These are phyloP conservation scores for Drosophila nr. medialis DNA, from an alignment of 2,888 invertebrate genomes.

Conservation along the genomic window DNA sequence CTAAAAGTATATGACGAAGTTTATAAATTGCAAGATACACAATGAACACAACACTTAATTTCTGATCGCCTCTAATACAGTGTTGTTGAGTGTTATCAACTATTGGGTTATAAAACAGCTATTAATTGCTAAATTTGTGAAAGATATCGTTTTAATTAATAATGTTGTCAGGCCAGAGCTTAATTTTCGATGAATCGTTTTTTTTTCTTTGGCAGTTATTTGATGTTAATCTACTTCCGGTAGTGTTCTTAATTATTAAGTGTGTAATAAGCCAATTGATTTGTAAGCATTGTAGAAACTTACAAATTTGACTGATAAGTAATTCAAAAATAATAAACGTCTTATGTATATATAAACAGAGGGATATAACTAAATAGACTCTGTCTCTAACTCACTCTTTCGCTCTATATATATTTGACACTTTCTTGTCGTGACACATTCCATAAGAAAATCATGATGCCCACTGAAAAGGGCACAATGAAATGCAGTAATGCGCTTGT, in stretches of 20 bases:
- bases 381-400: too few species aligned
- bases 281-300: background rate
- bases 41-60: background rate
- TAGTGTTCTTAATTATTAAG: background rate
- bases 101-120: background rate
- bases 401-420: background rate
- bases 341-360: too few species aligned
- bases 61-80: background rate
- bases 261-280: background rate
- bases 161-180: background rate
- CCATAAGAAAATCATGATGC: background rate
- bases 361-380: background rate
- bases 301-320: background rate
- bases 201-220: constrained; percentile 2
- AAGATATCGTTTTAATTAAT: background rate
- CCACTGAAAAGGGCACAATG: background rate
- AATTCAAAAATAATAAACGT: too few species aligned
- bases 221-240: background rate
- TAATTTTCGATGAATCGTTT: background rate
- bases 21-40: background rate
- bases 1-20: background rate
- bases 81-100: background rate
- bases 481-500: constrained; percentile 3
- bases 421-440: background rate
- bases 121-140: background rate